Evolutionary conservation across 2,113 vertebrate species (phyloP).

Genomic region (Hystrix cristata): DNA sequence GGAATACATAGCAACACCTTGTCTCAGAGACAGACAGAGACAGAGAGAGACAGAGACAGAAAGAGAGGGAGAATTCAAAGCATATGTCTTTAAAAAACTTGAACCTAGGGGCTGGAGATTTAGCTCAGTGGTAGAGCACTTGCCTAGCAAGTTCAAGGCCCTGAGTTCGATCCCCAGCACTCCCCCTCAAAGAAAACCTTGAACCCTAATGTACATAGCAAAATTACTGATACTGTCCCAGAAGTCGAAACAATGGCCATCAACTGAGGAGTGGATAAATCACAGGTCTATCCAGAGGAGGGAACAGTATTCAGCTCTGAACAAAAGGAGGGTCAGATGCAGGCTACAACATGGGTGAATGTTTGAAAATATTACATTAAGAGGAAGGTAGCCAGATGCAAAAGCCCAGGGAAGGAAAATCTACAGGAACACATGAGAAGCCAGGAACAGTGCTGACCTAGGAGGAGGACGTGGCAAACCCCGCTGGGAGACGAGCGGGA

Average conservation of each 20-base stretch:
- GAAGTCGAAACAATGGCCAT: neutral
- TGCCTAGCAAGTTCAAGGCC: too few relatives aligned
- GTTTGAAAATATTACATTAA: neutral
- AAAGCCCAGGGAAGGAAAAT: neutral
- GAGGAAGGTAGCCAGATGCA: neutral
- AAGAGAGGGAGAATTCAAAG: neutral
- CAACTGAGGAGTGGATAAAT: neutral
- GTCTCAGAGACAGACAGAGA: neutral
- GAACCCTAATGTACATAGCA: neutral
- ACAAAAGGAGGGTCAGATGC: neutral
- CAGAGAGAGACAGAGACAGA: neutral
- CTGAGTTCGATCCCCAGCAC: too few relatives aligned
- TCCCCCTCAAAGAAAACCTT: neutral
- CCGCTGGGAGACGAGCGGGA: neutral
- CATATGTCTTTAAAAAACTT: neutral
- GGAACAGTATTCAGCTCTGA: neutral
- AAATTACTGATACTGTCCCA: neutral
- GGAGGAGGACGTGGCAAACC: neutral
- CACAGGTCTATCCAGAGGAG: neutral
- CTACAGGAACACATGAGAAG: neutral
- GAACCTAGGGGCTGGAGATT: too few relatives aligned
- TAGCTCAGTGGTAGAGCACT: too few relatives aligned
- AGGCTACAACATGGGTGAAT: neutral
- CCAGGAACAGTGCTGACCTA: neutral
- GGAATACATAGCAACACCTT: neutral